phyloP scores from a whole-genome alignment of 2,797 vertebrate genomes.

The Xiphophorus birchmanni region DNA sequence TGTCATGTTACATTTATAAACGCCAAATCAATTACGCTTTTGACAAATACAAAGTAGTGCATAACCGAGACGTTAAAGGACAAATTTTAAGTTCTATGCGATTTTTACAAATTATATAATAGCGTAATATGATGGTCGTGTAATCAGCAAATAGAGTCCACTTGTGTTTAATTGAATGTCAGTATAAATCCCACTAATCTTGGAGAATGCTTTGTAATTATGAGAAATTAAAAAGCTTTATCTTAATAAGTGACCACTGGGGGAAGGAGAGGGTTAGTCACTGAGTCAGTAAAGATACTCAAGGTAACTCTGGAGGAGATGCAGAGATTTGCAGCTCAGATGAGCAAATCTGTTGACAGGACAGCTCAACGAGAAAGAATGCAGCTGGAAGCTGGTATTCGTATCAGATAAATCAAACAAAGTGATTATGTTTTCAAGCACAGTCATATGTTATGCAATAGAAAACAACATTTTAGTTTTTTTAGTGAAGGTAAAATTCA shows the following conservation, averaged over 20 bases:
- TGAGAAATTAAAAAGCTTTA: background rate
- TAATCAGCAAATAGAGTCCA: background rate
- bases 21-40: background rate
- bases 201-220: background rate
- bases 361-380: background rate
- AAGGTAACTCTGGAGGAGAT: background rate
- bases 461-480: slow-evolving; percentile 19
- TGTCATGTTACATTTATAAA: background rate
- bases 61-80: background rate
- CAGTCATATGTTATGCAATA: slow-evolving; percentile 5
- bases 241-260: background rate
- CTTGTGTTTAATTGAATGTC: background rate
- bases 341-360: background rate
- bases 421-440: background rate
- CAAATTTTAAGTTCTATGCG: background rate
- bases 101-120: background rate
- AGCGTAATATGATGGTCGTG: background rate
- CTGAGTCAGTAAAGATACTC: background rate
- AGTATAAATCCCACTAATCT: background rate
- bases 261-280: background rate
- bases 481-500: background rate
- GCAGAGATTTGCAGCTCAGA: background rate
- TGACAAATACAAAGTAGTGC: background rate
- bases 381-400: background rate
- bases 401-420: background rate